Evolutionary conservation across 2,888 invertebrate genomes (phyloP), one percentile per base, ranked within the genome.

Genomic region (Caenorhabditis panamensis): DNA sequence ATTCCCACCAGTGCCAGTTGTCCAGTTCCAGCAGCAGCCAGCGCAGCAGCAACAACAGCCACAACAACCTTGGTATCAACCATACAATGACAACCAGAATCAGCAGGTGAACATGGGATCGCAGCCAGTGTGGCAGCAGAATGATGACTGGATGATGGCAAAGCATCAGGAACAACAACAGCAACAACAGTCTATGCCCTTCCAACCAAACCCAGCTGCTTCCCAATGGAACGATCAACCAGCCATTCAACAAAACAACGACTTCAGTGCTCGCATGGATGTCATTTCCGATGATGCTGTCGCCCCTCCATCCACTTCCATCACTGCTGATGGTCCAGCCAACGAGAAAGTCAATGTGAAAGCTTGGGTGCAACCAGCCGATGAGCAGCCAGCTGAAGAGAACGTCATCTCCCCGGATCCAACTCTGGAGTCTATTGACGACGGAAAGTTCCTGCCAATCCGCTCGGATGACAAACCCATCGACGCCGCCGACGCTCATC

Each of bases 381-480:
- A 53, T 2, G 36, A 63, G 1, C 24, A 63, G 26, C 22, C 61
- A 3, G 47, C 59, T 13, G 59, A 58, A 5, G 64, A 71, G 61
- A 69, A 77, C 41, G 75, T 73, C 11, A 72, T 73, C 20, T 73
- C 76, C 2, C 76, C 76, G 8, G 80, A 80, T 66, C 63, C 69
- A 6, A 59, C 36, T 9, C 49, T 80, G 11, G 82, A 84, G 41
- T 20, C 77, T 2, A 62, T 79, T 24, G 67, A 78, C 37, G 80
- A 76, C 51, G 79, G 75, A 54, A 82, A 84, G 37, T 84, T 82
- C 72, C 49, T 84, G 4, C 84, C 84, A 8, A 80, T 84, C 54
- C 82, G 84, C 4, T 68, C 77, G 3, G 84, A 82, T 41, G 84
- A 82, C 37, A 76, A 72, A 24, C 77, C 77, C 16, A 67, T 79